phyloP scores from a whole-genome alignment of 92 coral and sea anemone genomes.

The Metridium senile region DNA sequence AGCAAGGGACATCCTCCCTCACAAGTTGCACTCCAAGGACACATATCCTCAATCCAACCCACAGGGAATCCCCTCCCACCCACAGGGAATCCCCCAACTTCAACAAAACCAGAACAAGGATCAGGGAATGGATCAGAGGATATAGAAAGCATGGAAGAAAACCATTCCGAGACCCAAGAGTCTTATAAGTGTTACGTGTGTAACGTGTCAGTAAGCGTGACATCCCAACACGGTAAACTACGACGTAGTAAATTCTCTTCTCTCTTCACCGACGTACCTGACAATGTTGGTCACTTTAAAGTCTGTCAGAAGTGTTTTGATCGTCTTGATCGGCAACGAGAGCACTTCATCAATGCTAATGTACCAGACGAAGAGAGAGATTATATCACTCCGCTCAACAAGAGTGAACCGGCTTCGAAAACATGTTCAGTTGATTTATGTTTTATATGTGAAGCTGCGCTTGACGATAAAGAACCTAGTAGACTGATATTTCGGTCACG shows the following conservation, averaged over 20 bases:
- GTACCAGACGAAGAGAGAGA: constrained; percentile 73
- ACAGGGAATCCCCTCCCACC: neutral
- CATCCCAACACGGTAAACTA: constrained; percentile 58
- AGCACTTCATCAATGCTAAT: constrained; percentile 65
- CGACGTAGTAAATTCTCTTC: constrained; percentile 68
- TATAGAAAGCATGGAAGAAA: constrained; percentile 26
- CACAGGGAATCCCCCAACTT: neutral
- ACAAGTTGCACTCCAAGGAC: neutral
- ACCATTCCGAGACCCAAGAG: constrained; percentile 1
- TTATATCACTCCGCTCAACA: constrained; percentile 78
- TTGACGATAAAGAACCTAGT: constrained; percentile 37
- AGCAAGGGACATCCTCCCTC: neutral
- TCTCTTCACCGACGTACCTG: constrained; percentile 54
- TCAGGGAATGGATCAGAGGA: constrained; percentile 5
- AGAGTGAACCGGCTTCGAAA: constrained; percentile 39
- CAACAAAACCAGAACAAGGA: neutral
- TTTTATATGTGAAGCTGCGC: constrained; percentile 69
- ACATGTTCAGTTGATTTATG: constrained; percentile 26
- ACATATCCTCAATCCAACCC: no score
- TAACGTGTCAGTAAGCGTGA: constrained; percentile 42
- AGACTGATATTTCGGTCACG: constrained; percentile 59
- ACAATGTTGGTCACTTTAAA: constrained; percentile 59
- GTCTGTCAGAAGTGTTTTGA: constrained; percentile 71
- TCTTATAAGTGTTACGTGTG: constrained; percentile 72
- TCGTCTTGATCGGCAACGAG: constrained; percentile 73